Evolutionary conservation across 1,140 invertebrate species (phyloP).

Genomic region (Drosophila funebris): DNA sequence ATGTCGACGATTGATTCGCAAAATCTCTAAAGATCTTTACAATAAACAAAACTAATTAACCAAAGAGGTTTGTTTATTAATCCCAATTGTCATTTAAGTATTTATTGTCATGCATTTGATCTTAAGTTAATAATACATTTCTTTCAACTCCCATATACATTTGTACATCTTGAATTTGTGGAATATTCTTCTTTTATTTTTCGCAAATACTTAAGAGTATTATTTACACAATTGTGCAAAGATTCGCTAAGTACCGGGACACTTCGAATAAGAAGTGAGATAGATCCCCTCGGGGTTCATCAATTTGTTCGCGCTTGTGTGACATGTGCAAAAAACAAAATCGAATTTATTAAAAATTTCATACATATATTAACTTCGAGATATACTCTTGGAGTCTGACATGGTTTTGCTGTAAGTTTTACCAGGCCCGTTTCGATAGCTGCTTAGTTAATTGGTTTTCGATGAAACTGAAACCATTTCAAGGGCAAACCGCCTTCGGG

Average conservation of each 20-base stretch:
- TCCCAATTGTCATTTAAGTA: neutral
- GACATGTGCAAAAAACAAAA: constrained; percentile 31
- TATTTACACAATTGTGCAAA: constrained; percentile 36
- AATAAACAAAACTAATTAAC: constrained; percentile 20
- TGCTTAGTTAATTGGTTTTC: constrained; percentile 62
- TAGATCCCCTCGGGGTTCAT: neutral
- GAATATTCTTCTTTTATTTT: neutral
- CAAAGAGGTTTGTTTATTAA: neutral
- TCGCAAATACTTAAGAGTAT: constrained; percentile 14
- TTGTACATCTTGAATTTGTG: neutral
- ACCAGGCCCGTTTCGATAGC: constrained; percentile 46
- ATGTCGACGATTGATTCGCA: constrained; percentile 31
- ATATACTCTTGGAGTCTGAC: constrained; percentile 17
- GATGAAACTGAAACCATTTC: constrained; percentile 62
- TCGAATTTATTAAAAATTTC: constrained; percentile 10
- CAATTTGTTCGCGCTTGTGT: constrained; percentile 9
- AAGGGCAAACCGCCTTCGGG: constrained; percentile 64
- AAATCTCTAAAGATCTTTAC: constrained; percentile 8
- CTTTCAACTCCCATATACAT: neutral
- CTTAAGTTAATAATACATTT: constrained; percentile 13
- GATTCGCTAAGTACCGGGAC: neutral
- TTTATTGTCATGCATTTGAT: constrained; percentile 8
- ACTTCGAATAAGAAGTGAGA: neutral
- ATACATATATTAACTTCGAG: constrained; percentile 7
- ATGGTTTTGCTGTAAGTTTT: constrained; percentile 36